phyloP scores from a whole-genome alignment of 2,797 vertebrate species.

The Aeoliscus strigatus region DNA sequence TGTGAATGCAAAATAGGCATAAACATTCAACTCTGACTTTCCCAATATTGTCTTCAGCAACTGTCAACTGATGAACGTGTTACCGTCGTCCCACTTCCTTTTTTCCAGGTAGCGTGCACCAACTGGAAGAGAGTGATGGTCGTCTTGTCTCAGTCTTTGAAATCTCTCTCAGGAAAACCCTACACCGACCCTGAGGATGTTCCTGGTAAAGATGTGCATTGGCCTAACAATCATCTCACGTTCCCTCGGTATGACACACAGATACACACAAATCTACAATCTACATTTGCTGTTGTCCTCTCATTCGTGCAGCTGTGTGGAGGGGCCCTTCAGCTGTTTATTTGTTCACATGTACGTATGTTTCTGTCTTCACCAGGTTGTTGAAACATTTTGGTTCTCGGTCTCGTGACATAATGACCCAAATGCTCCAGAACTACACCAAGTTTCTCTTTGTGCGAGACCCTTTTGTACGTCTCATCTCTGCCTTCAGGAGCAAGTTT shows the following conservation, averaged over 20 bases:
- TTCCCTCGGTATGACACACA: slow-evolving; percentile 68
- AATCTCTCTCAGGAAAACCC: slow-evolving; percentile 75
- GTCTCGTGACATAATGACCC: slow-evolving; percentile 86
- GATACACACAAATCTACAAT: background rate
- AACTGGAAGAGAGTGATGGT: slow-evolving; percentile 96
- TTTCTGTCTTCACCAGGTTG: slow-evolving; percentile 70
- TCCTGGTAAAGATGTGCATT: slow-evolving; percentile 81
- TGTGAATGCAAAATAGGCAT: slow-evolving; percentile 1
- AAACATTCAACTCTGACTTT: too few relatives aligned
- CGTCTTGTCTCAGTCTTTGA: slow-evolving; percentile 85
- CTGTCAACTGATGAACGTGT: too few relatives aligned
- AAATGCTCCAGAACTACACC: slow-evolving; percentile 89
- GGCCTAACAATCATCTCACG: slow-evolving; percentile 74
- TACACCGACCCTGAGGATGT: slow-evolving; percentile 83
- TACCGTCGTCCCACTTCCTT: background rate
- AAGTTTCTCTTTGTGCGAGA: slow-evolving; percentile 95
- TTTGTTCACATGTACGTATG: background rate
- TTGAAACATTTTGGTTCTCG: slow-evolving; percentile 85
- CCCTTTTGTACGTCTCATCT: slow-evolving; percentile 93
- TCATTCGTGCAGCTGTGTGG: too few relatives aligned
- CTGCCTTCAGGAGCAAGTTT: slow-evolving; percentile 93
- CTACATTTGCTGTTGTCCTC: background rate
- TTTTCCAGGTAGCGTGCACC: slow-evolving; percentile 82
- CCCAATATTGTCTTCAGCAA: too few relatives aligned
- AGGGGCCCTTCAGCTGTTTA: too few relatives aligned